phyloP scores from a whole-genome alignment of 2,113 vertebrate species.

The Ariopsis seemanni region DNA sequence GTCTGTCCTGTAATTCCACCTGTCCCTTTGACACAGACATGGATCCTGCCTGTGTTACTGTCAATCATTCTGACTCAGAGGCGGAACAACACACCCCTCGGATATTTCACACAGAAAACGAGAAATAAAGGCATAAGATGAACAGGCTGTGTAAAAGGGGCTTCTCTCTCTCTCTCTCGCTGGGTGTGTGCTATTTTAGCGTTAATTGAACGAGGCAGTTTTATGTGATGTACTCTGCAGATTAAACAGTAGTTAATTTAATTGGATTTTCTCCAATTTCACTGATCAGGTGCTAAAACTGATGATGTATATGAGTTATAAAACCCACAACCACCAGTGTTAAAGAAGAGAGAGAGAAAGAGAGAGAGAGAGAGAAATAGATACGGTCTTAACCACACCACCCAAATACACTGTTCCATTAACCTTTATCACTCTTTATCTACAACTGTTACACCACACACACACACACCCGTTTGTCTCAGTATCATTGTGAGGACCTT shows the following conservation, averaged over 20 bases:
- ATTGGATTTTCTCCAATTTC: conserved; percentile 30
- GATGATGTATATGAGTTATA: conserved; percentile 8
- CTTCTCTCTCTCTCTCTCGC: background rate
- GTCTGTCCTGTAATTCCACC: no score
- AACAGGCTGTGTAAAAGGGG: no score
- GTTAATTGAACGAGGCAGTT: conserved; percentile 5
- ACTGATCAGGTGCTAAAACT: background rate
- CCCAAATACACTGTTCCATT: background rate
- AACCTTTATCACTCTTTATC: background rate
- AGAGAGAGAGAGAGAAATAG: background rate
- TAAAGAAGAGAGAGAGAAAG: background rate
- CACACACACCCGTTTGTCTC: background rate
- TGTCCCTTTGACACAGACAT: no score
- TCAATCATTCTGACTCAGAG: no score
- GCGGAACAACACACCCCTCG: no score
- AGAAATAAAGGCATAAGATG: no score
- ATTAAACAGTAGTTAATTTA: conserved; percentile 45
- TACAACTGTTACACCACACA: background rate
- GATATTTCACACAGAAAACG: no score
- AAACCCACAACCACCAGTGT: background rate
- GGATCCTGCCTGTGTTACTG: no score
- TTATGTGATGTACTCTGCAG: conserved; percentile 33
- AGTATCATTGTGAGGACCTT: no score
- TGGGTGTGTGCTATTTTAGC: conserved; percentile 24
- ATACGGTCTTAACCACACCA: background rate